Base-by-base conservation (phyloP, 2,113 vertebrate species). In the Seriola dumerili region DNA sequence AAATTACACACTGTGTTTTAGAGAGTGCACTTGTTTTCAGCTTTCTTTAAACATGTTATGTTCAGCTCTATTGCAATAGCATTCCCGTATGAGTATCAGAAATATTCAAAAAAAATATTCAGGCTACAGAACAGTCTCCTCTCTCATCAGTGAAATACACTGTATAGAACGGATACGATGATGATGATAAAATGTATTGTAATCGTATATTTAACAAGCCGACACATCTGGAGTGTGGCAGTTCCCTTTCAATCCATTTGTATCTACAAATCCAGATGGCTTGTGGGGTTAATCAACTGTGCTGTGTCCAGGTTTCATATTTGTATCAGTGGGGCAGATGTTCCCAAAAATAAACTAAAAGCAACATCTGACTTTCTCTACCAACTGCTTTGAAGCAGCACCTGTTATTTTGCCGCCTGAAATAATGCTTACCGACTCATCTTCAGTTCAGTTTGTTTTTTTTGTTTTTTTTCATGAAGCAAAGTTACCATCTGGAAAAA, bases 371-470 rank as follows among this genome's bases (percentile, higher is more conserved):
- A 87, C 61, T 84, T 54, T 73, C 59, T 78, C 84, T 57, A 79
- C 46, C 70, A 50, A 73, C 76, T 75, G 83, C 65, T 89, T 86
- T 75, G 57, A 90, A 83, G 68, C 80, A 59, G 78, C 87, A 87
- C 76, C 91, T 89, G 80, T 86, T 83, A 82, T 55, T 81, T 52
- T 64, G 38, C 9, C 5, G 8, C 59, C 36, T 62, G 61, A 84
- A 89, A 83, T 74, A 76, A 79, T 65, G 46, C 67, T 75, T 25
- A 71, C 23, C n/a, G 29, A 40, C 52, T 69, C 69, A 75, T 67
- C 40, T n/a, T 34, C 3, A 58, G 59, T 4, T n/a, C 54, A 14
- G 4, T 23, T 57, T 57, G 52, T 79, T n/a, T 38, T 61, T 8
- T 11, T 61, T 70, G 50, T 48, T 59, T 6, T 14, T 61, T 67